These are phyloP conservation scores for Apamea monoglypha DNA, from an alignment of 2,888 invertebrate species.

Conservation along the genomic window DNA sequence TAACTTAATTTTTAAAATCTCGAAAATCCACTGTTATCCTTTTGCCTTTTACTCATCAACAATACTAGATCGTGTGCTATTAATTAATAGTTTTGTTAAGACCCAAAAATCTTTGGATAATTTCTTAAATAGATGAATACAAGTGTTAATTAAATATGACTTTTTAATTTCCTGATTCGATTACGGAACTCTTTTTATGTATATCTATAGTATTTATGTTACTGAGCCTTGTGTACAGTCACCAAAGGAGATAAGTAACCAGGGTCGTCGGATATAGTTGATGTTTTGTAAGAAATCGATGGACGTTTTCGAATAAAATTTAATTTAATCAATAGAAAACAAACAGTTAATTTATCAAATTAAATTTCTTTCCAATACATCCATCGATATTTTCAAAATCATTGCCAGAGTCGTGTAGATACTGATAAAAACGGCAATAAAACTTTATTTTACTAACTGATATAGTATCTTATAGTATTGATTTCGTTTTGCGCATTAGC, in stretches of 20 bases:
- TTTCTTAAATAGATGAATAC: slow-evolving; percentile 15
- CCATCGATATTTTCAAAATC: not conserved
- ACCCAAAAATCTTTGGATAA: not conserved
- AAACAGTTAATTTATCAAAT: no score
- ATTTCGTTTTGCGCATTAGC: slow-evolving; percentile 3
- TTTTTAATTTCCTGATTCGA: slow-evolving; percentile 25
- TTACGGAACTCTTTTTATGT: not conserved
- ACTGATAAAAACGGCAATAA: not conserved
- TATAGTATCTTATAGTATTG: slow-evolving; percentile 16
- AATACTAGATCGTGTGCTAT: not conserved
- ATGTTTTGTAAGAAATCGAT: no score
- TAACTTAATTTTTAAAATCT: no score
- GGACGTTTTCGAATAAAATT: no score
- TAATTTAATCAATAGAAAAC: no score
- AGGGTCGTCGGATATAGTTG: no score
- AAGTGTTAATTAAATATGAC: slow-evolving; percentile 1
- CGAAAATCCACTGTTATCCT: not conserved
- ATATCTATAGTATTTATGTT: not conserved
- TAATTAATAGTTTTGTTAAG: not conserved
- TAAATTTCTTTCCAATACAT: no score
- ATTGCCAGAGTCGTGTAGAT: not conserved
- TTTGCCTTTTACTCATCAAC: not conserved
- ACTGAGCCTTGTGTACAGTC: not conserved
- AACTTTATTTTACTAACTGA: not conserved
- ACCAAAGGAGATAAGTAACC: no score